Evolutionary conservation across 2,888 invertebrate species (phyloP).

Genomic region (Aricia artaxerxes): DNA sequence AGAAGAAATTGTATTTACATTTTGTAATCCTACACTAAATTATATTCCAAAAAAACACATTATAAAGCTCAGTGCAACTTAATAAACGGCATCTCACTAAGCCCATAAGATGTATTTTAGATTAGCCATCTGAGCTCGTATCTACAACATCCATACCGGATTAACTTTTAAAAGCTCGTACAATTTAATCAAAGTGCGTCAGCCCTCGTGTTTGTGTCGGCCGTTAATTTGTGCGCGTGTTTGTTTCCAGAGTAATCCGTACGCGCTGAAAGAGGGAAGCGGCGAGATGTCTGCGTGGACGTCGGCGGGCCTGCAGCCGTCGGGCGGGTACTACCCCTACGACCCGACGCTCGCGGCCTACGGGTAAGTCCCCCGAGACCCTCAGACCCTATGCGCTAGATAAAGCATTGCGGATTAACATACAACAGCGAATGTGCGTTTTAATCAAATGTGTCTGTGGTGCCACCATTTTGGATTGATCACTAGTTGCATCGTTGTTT

Average conservation of each 20-base stretch:
- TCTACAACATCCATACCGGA: slow-evolving; percentile 12
- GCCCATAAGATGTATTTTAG: slow-evolving; percentile 11
- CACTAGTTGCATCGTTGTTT: slow-evolving; percentile 5
- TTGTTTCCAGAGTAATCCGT: slow-evolving; percentile 92
- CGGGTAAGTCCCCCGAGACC: slow-evolving; percentile 87
- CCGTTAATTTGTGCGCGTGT: slow-evolving; percentile 36
- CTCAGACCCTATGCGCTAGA: slow-evolving; percentile 65
- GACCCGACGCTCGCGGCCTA: slow-evolving; percentile 95
- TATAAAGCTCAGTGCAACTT: neutral
- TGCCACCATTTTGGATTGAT: slow-evolving; percentile 51
- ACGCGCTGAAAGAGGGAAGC: slow-evolving; percentile 91
- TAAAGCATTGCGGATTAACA: slow-evolving; percentile 74
- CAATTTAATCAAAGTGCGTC: slow-evolving; percentile 2
- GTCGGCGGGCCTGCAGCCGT: slow-evolving; percentile 93
- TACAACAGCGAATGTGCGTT: slow-evolving; percentile 70
- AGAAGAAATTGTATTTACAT: neutral
- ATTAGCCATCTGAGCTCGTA: slow-evolving; percentile 20
- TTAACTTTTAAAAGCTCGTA: slow-evolving; percentile 19
- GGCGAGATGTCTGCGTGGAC: slow-evolving; percentile 96
- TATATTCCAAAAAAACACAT: neutral
- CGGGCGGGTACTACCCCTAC: slow-evolving; percentile 95
- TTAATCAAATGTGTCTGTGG: slow-evolving; percentile 64
- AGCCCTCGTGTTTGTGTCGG: neutral
- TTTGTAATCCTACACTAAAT: neutral
- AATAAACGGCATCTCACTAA: neutral